phyloP scores from a whole-genome alignment of 2,888 invertebrate species.

The Chrysodeixis includens region DNA sequence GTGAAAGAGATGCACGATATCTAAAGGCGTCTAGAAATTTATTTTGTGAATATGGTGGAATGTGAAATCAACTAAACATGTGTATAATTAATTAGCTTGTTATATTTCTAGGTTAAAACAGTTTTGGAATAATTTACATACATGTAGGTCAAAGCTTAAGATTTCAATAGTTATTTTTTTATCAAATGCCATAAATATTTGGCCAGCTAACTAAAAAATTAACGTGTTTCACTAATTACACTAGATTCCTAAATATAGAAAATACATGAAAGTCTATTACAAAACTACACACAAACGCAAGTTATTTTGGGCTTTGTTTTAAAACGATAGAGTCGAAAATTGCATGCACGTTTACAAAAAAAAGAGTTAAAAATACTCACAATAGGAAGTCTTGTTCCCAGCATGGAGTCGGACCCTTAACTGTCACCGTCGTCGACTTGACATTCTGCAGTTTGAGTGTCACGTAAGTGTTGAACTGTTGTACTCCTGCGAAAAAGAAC shows the following conservation, averaged over 20 bases:
- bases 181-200: conserved; percentile 19
- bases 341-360: conserved; percentile 31
- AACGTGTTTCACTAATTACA: conserved; percentile 32
- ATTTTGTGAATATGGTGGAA: neutral
- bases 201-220: conserved; percentile 5
- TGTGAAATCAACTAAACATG: neutral
- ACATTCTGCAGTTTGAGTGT: conserved; percentile 99
- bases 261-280: neutral
- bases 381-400: conserved; percentile 99
- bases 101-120: neutral
- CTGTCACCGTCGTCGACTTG: conserved; percentile 98
- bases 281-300: conserved; percentile 14
- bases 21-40: too few species aligned
- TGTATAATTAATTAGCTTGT: neutral
- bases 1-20: too few species aligned
- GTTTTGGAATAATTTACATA: neutral
- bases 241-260: conserved; percentile 18
- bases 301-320: conserved; percentile 19
- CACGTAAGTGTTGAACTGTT: conserved; percentile 98
- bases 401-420: conserved; percentile 98
- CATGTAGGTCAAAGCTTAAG: neutral
- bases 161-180: neutral
- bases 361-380: conserved; percentile 91
- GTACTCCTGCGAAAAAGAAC: conserved; percentile 89
- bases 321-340: conserved; percentile 25